Evolutionary conservation across 2,888 invertebrate species (phyloP).

Genomic region (Eupithecia subumbrata): DNA sequence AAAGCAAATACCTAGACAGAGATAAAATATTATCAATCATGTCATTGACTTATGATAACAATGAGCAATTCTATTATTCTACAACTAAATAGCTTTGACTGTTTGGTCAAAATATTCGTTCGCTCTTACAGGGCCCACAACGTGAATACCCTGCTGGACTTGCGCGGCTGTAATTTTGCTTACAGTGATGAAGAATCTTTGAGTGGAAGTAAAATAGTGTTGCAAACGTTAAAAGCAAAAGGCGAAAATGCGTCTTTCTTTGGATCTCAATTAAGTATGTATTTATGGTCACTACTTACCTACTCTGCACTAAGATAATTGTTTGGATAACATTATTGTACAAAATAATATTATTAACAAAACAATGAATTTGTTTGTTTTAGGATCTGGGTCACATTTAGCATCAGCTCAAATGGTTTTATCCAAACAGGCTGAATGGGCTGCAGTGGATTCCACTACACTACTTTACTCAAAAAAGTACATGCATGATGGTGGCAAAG

Average conservation of each 20-base stretch:
- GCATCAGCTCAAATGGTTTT: conserved; percentile 86
- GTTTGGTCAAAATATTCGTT: conserved; percentile 47
- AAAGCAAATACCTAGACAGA: conserved; percentile 58
- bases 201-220: conserved; percentile 82
- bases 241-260: conserved; percentile 86
- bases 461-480: conserved; percentile 81
- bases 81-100: conserved; percentile 61
- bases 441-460: conserved; percentile 86
- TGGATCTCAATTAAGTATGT: conserved; percentile 81
- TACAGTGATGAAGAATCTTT: conserved; percentile 82
- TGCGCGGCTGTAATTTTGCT: conserved; percentile 84
- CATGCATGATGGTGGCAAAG: conserved; percentile 83
- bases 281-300: neutral
- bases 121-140: conserved; percentile 76
- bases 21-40: conserved; percentile 77
- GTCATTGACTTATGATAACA: conserved; percentile 65
- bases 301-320: neutral
- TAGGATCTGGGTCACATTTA: conserved; percentile 85
- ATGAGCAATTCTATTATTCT: conserved; percentile 65
- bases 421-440: conserved; percentile 85
- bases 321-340: neutral
- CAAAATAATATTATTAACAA: neutral
- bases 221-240: conserved; percentile 79
- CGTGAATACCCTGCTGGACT: conserved; percentile 82
- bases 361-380: conserved; percentile 16